These are phyloP conservation scores for Drosophila barbarae DNA, from an alignment of 2,888 invertebrate genomes.

Conservation along the genomic window DNA sequence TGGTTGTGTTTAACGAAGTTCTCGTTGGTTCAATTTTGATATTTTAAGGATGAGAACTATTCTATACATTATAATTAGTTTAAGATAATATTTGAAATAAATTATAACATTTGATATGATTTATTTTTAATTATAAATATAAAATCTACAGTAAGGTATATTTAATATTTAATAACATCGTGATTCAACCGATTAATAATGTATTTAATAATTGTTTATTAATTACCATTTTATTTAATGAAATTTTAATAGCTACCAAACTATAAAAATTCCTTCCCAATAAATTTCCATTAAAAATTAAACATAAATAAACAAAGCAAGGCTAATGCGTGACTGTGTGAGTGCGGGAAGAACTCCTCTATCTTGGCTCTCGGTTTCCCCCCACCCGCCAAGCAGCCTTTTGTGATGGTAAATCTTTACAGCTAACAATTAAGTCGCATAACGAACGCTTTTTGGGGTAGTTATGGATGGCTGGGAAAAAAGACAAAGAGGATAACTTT, in stretches of 20 bases:
- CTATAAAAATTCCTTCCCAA: slow-evolving; percentile 29
- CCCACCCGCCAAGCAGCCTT: not conserved
- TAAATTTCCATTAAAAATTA: slow-evolving; percentile 48
- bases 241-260: not conserved
- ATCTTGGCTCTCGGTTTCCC: not conserved
- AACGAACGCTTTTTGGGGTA: slow-evolving; percentile 66
- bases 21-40: not conserved
- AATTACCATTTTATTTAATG: too few relatives aligned
- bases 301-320: slow-evolving; percentile 36
- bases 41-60: not conserved
- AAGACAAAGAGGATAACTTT: slow-evolving; percentile 52
- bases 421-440: slow-evolving; percentile 72
- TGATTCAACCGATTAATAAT: not conserved
- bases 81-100: not conserved
- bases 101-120: too few relatives aligned
- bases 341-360: slow-evolving; percentile 5
- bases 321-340: slow-evolving; percentile 5
- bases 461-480: slow-evolving; percentile 55
- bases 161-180: not conserved
- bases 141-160: not conserved
- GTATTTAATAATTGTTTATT: not conserved
- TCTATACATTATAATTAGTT: not conserved
- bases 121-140: not conserved
- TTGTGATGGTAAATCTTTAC: slow-evolving; percentile 63
- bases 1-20: not conserved